Conservation (phyloP, 2,113 vertebrate species). For the Tachysurus fulvidraco region DNA sequence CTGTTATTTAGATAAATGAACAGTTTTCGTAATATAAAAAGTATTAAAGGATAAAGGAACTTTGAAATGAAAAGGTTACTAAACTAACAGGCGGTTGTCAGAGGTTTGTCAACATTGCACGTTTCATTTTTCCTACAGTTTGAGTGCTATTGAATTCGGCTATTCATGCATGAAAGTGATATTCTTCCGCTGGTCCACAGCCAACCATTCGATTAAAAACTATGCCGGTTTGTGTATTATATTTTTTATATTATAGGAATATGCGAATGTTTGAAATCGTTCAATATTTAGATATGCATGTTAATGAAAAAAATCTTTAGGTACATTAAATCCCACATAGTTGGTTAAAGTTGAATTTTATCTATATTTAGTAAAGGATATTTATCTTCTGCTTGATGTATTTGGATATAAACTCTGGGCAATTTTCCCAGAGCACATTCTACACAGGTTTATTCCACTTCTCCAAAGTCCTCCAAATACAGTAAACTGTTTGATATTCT, state of each 20-base stretch:
- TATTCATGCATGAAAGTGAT: conserved; percentile 45
- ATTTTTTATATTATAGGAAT: neutral
- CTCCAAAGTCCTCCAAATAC: neutral
- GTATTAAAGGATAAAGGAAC: neutral
- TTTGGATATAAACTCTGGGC: neutral
- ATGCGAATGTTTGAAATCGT: neutral
- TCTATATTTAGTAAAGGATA: neutral
- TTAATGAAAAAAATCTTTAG: neutral
- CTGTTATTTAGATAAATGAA: neutral
- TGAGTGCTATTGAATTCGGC: conserved; percentile 46
- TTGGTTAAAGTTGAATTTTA: too few species aligned
- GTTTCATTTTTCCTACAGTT: conserved; percentile 44
- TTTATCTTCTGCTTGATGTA: neutral
- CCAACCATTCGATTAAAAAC: conserved; percentile 33
- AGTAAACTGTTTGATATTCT: neutral
- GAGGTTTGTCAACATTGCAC: conserved; percentile 32
- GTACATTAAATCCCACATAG: neutral
- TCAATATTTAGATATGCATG: neutral
- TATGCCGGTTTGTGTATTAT: conserved; percentile 14
- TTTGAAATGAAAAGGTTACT: conserved; percentile 35
- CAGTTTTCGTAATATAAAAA: neutral
- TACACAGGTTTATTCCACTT: neutral
- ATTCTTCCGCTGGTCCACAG: conserved; percentile 33
- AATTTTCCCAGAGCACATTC: neutral
- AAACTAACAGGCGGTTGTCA: conserved; percentile 9